Percentiles rank a stretch among this genome's conserved stretches.
Evolutionary conservation across 1,140 invertebrate genomes (phyloP).

Genomic region (Planococcus citri): DNA sequence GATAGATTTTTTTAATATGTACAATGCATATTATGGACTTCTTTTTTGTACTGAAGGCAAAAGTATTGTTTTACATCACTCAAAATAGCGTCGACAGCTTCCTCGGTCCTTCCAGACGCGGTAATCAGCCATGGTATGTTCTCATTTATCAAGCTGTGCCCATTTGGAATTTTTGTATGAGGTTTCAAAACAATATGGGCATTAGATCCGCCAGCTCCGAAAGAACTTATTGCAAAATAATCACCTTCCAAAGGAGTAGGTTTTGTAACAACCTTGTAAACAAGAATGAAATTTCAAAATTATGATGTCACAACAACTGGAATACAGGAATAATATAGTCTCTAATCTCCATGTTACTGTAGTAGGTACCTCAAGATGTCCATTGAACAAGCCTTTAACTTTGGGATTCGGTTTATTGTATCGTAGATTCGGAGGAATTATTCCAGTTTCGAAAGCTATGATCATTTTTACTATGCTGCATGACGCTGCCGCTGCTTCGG

Average conservation of each 20-base stretch:
- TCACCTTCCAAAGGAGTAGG: no score
- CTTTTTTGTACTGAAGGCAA: no score
- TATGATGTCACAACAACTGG: no score
- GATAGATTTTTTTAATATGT: no score
- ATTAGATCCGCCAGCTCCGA: no score
- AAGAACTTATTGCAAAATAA: no score
- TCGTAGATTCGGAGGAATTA: constrained; percentile 52
- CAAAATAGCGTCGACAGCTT: constrained; percentile 23
- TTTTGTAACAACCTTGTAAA: no score
- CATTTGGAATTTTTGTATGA: constrained; percentile 32
- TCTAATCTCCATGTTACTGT: neutral
- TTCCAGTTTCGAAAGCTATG: constrained; percentile 43
- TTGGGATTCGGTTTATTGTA: constrained; percentile 21
- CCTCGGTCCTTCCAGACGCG: constrained; percentile 27
- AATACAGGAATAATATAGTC: no score
- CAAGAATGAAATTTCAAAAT: no score
- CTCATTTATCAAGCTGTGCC: neutral
- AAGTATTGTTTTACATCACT: constrained; percentile 25
- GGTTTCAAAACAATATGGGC: constrained; percentile 37
- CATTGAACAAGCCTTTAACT: constrained; percentile 61
- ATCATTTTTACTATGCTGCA: constrained; percentile 42
- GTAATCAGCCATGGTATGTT: constrained; percentile 25
- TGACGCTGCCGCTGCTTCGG: constrained; percentile 50
- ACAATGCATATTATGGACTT: neutral
- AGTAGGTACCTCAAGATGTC: constrained; percentile 53